Base-by-base conservation (phyloP, 2,888 invertebrate species). In the Gymnocheta viridis region DNA sequence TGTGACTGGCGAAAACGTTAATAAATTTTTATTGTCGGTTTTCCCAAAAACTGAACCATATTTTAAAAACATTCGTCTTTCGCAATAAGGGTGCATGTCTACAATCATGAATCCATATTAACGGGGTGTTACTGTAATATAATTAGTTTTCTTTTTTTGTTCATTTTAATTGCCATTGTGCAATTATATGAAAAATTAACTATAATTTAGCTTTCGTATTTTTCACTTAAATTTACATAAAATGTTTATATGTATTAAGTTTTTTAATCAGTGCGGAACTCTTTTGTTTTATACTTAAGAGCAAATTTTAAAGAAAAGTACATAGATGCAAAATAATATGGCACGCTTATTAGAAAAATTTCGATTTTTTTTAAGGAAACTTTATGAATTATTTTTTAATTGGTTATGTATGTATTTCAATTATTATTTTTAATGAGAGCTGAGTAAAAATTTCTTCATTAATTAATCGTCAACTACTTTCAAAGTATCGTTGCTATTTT, bases 241-340 rank as follows among this genome's bases (percentile, higher is more conserved):
- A 47, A 62, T 62, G 32, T 62, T 62, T 70, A 70, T 19, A 67
- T 19, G 2, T 38, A 5, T 51, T 72, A 35, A 54, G 17, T 69
- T 38, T 32, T 74, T 24, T 54, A 58, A 82, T 82, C 60, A 78
- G 77, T 66, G 77, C 62, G 67, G 72, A 82, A 82, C 77, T 51
- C 32, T 54, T 44, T 38, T 67, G 51, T 69, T 74, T 60, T n/a
- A 29, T 44, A 54, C 62, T 54, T 69, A 60, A 24, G 17, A 49
- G 24, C 38, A 54, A 41, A 67, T 51, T 12, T 27, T 58, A 9
- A n/a, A 62, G 6, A 58, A 49, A 47, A n/a, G n/a, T n/a, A n/a
- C 41, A 2, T 58, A 35, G 17, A 35, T 38, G 47, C 60, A 70
- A 41, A 58, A 70, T 12, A 54, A 64, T 44, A 64, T 64, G 4